These are phyloP conservation scores for Eretmochelys imbricata DNA, from an alignment of 2,113 vertebrate genomes.

Conservation along the genomic window DNA sequence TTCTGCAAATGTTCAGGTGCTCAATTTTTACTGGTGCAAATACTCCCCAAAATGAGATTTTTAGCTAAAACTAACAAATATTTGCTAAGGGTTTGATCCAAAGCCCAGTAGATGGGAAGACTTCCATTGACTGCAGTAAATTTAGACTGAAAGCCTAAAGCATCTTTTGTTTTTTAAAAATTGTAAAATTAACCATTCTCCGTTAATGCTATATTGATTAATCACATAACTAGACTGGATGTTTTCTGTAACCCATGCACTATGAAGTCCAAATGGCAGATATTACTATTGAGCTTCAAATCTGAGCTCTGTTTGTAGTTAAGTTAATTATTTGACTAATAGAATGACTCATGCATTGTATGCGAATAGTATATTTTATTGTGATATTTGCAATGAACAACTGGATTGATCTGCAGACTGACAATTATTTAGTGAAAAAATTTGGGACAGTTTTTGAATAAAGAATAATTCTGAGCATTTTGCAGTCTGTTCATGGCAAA, in stretches of 20 bases:
- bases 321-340: not conserved
- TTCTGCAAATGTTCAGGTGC: too few species aligned
- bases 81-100: too few species aligned
- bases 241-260: not conserved
- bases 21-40: too few species aligned
- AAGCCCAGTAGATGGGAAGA: too few species aligned
- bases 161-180: too few species aligned
- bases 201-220: not conserved
- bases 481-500: not conserved
- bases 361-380: not conserved
- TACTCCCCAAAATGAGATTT: too few species aligned
- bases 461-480: not conserved
- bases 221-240: not conserved
- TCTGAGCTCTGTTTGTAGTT: constrained; percentile 6
- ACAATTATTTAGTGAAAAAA: not conserved
- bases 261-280: constrained; percentile 11
- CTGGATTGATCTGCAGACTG: constrained; percentile 1
- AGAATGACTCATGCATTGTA: constrained; percentile 16
- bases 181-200: too few species aligned
- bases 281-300: constrained; percentile 32
- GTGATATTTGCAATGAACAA: constrained; percentile 20
- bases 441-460: not conserved
- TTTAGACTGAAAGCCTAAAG: too few species aligned
- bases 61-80: too few species aligned
- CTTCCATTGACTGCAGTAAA: too few species aligned